Base-by-base conservation (phyloP, 2,888 invertebrate genomes). In the Nephrotoma flavescens region DNA sequence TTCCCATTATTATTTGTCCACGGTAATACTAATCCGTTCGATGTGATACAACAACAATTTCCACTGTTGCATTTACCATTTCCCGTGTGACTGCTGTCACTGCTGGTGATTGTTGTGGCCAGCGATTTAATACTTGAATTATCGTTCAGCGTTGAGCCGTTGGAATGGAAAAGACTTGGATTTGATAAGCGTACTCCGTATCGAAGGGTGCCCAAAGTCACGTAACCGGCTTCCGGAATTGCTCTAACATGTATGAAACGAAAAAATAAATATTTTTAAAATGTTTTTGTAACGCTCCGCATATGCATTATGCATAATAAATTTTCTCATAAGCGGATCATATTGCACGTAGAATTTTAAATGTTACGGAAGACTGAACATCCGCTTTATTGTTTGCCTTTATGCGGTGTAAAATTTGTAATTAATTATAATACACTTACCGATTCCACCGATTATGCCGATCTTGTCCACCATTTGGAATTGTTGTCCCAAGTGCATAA, bases 151-250 rank as follows among this genome's bases (percentile, higher is more conserved):
- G 41, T 7, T 19, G 87, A 31, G 12, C 44, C 41, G 83, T 86
- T 41, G 42, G 41, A 71, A 31, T 83, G 44, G 6, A 83, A 4
- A n/a, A 86, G 5, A 41, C n/a, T 52, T 42, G 87, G 87, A 15
- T 86, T 85, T 19, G 88, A 87, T 83, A 87, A 86, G n/a, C 88
- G 88, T 6, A 89, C 88, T 7, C 89, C 89, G 87, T 88, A 89
- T 4, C 89, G 88, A 41, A 89, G 87, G n/a, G 88, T 88, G 41
- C 89, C 89, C 6, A 89, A 86, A 47, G 88, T 88, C 11, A 89
- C 87, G 86, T 88, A 89, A 15, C 88, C 87, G 12, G 88, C 87
- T 87, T 89, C 88, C 19, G 89, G 88, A 45, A 89, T 88, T 3
- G 88, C 87, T 86, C 89, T 89, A 31, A 31, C 2, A 31, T 31